Conservation (phyloP, 2,113 vertebrate species). For the Myotis davidii region DNA sequence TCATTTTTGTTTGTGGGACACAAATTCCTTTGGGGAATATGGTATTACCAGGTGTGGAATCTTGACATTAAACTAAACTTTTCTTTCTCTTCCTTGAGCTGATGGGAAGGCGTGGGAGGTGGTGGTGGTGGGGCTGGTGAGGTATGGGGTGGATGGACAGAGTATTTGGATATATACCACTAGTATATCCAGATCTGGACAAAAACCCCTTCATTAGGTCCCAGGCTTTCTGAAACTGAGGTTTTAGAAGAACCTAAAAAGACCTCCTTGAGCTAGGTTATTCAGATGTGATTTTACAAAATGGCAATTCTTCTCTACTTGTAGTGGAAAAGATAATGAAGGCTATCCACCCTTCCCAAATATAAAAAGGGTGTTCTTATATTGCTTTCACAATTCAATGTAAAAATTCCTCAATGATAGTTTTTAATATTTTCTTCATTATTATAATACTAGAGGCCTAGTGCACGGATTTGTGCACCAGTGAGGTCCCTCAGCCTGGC, state of each 20-base stretch:
- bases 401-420: not conserved
- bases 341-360: not conserved
- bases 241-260: not conserved
- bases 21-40: conserved; percentile 14
- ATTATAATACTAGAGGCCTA: not conserved
- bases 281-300: not conserved
- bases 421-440: conserved; percentile 23
- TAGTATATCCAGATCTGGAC: not conserved
- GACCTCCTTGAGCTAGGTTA: not conserved
- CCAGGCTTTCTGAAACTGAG: not conserved
- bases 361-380: not conserved
- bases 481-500: no score
- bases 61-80: not conserved
- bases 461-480: no score
- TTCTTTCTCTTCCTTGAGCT: not conserved
- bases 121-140: accelerated
- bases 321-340: not conserved
- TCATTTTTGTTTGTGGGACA: not conserved
- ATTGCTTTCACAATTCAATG: conserved; percentile 18
- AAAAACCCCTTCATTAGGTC: not conserved
- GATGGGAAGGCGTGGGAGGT: not conserved
- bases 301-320: not conserved
- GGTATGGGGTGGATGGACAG: not conserved
- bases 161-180: not conserved
- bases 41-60: not conserved